Evolutionary conservation across 2,113 vertebrate species (phyloP).

Genomic region (Myotis lucifugus): DNA sequence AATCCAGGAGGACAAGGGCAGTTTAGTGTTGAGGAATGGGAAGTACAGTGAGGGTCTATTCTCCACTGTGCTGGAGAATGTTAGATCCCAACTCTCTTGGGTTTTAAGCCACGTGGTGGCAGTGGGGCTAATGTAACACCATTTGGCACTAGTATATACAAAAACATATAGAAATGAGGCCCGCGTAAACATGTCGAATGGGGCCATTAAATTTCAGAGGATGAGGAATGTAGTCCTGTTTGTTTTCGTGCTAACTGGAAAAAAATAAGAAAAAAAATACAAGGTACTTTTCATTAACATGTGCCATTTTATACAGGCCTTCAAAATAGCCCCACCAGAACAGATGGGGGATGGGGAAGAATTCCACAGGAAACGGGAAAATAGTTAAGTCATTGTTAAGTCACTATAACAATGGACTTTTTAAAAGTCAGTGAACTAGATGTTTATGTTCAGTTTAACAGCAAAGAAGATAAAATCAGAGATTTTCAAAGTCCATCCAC

Average conservation of each 20-base stretch:
- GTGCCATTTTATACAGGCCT: neutral
- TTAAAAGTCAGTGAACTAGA: neutral
- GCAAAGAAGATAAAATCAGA: neutral
- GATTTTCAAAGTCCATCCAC: conserved; percentile 3
- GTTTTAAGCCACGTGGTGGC: conserved; percentile 26
- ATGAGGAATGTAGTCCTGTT: neutral
- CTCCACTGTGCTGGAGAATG: neutral
- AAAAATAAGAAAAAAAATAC: conserved; percentile 16
- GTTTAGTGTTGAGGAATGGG: conserved; percentile 27
- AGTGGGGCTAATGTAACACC: neutral
- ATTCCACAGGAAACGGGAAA: conserved; percentile 23
- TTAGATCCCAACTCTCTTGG: neutral
- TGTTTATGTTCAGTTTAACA: neutral
- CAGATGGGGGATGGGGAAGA: neutral
- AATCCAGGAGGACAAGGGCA: conserved; percentile 37
- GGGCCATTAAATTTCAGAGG: conserved; percentile 36
- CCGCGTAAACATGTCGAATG: conserved; percentile 7
- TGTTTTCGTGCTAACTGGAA: conserved; percentile 44
- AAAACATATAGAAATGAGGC: neutral
- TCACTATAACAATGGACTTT: neutral
- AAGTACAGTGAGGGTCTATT: conserved; percentile 63
- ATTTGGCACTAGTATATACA: neutral
- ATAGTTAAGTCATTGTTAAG: conserved; percentile 6
- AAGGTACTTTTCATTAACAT: conserved; percentile 44
- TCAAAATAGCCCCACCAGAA: neutral